Conservation (phyloP, 2,888 invertebrate genomes). For the Cistogaster globosa region DNA sequence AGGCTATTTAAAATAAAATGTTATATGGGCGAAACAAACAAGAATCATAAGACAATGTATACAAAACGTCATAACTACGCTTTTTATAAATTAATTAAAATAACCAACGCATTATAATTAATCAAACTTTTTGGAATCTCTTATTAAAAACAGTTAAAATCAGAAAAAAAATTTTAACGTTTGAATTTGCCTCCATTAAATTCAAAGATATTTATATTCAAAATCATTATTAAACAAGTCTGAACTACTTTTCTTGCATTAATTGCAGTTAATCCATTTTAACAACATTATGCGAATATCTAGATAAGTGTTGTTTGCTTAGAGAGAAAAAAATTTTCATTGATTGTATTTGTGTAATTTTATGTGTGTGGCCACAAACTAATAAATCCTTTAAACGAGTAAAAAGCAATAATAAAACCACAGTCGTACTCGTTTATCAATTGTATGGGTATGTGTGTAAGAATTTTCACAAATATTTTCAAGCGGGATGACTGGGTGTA, state of each 20-base stretch:
- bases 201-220: no score
- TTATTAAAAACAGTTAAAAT: no score
- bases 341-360: slow-evolving; percentile 33
- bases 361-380: slow-evolving; percentile 55
- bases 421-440: slow-evolving; percentile 44
- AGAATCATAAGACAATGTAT: no score
- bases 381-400: slow-evolving; percentile 46
- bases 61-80: no score
- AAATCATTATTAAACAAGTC: no score
- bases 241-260: no score
- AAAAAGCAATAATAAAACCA: slow-evolving; percentile 61
- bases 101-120: no score
- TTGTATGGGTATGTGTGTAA: not conserved
- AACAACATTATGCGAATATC: not conserved
- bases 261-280: slow-evolving; percentile 12
- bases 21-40: not conserved
- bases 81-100: no score
- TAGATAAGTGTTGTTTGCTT: slow-evolving; percentile 18
- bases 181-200: no score
- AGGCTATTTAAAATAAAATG: not conserved
- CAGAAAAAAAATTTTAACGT: no score
- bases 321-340: slow-evolving; percentile 22
- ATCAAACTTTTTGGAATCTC: no score
- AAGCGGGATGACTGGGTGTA: slow-evolving; percentile 2
- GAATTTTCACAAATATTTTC: not conserved